Percentiles rank a stretch among this genome's conserved stretches.
Evolutionary conservation across 2,797 vertebrate species (phyloP).

Genomic region (Micropoecilia bifurca): DNA sequence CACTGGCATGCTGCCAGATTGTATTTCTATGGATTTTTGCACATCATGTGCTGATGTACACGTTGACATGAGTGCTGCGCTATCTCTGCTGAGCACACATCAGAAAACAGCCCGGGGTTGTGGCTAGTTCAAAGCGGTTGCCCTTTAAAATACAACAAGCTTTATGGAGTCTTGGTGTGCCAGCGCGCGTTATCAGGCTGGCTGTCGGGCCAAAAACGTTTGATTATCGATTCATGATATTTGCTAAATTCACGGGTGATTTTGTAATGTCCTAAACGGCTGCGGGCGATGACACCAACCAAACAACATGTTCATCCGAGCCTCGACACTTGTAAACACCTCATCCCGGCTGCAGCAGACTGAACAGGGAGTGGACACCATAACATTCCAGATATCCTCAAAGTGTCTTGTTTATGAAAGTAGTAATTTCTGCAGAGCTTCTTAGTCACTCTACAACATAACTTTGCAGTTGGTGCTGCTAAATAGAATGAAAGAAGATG

Average conservation of each 20-base stretch:
- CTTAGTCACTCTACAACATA: background rate
- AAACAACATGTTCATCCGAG: constrained; percentile 57
- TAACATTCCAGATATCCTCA: constrained; percentile 2
- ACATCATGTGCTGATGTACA: constrained; percentile 60
- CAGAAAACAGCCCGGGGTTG: constrained; percentile 70
- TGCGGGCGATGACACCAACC: constrained; percentile 57
- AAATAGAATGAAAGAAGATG: background rate
- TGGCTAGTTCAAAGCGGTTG: constrained; percentile 76
- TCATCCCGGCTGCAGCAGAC: constrained; percentile 20
- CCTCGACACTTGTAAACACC: constrained; percentile 43
- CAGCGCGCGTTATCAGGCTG: constrained; percentile 57
- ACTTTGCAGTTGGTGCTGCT: background rate
- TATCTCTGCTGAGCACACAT: constrained; percentile 78
- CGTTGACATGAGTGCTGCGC: constrained; percentile 55
- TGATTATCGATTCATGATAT: constrained; percentile 62
- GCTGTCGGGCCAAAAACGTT: constrained; percentile 52
- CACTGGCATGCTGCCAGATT: constrained; percentile 70
- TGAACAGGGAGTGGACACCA: constrained; percentile 13
- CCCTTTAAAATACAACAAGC: constrained; percentile 78
- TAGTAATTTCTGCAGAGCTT: background rate
- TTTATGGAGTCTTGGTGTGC: constrained; percentile 58
- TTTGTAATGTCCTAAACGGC: constrained; percentile 65
- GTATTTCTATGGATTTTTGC: constrained; percentile 65
- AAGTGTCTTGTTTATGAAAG: background rate
- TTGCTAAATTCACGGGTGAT: constrained; percentile 65